A percentile compares a stretch with the other conserved stretches of the same genome.
These are phyloP conservation scores for Amia ocellicauda DNA, from an alignment of 2,113 vertebrate species.

Conservation along the genomic window DNA sequence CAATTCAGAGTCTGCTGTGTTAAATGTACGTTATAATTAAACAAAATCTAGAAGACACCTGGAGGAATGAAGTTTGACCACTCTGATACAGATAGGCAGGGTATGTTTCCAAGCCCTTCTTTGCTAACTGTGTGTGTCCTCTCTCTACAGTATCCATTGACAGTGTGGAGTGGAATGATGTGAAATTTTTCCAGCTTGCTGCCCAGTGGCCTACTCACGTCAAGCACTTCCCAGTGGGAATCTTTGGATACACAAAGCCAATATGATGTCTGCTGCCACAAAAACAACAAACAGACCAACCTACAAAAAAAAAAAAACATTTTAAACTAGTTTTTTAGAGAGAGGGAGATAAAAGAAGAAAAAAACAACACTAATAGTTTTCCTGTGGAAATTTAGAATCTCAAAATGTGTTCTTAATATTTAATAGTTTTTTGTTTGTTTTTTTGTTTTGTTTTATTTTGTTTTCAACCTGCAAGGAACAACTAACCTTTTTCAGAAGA, in stretches of 20 bases:
- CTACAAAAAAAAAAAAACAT: background rate
- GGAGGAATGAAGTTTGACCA: no score
- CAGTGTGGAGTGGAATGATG: constrained; percentile 78
- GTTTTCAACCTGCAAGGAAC: constrained; percentile 54
- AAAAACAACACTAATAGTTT: constrained; percentile 48
- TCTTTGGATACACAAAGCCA: constrained; percentile 70
- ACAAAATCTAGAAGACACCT: no score
- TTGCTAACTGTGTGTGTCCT: background rate
- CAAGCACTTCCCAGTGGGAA: constrained; percentile 77
- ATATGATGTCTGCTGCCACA: constrained; percentile 37
- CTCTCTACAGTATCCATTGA: constrained; percentile 68
- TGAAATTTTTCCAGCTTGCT: constrained; percentile 76
- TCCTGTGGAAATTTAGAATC: constrained; percentile 66
- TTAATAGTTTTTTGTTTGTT: constrained; percentile 24
- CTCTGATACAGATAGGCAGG: no score
- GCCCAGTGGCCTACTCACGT: constrained; percentile 82
- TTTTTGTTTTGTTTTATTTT: constrained; percentile 45
- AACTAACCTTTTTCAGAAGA: constrained; percentile 59
- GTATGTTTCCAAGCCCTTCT: background rate
- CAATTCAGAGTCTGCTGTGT: no score
- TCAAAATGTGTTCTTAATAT: constrained; percentile 44
- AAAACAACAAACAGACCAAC: no score
- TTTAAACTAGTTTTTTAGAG: constrained; percentile 43
- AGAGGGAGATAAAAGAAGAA: constrained; percentile 35
- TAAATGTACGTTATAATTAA: no score